Conservation (phyloP, 2,888 invertebrate species). For the Artemia sinica region DNA sequence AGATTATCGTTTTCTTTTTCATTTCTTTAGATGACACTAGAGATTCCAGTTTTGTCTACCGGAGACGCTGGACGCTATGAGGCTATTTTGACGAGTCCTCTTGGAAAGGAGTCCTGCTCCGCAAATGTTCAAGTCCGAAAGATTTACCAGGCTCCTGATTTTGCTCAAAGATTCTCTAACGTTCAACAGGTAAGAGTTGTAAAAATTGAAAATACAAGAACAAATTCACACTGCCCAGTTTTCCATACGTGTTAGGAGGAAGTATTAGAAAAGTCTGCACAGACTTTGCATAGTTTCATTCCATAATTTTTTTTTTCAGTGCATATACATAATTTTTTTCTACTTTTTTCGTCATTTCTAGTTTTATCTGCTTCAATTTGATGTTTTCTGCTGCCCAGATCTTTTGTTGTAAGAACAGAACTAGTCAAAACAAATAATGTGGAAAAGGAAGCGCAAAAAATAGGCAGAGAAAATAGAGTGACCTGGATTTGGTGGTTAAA, state of each 20-base stretch:
- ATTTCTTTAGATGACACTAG: slow-evolving; percentile 44
- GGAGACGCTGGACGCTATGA: slow-evolving; percentile 59
- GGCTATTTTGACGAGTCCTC: slow-evolving; percentile 54
- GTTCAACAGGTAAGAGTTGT: slow-evolving; percentile 41
- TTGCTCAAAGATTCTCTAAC: slow-evolving; percentile 53
- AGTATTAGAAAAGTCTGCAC: neutral
- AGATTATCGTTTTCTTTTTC: neutral
- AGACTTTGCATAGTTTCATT: neutral
- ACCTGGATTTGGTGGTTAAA: too few species aligned
- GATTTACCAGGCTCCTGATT: slow-evolving; percentile 58
- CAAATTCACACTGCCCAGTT: neutral
- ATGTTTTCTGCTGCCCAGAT: too few species aligned
- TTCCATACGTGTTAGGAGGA: neutral
- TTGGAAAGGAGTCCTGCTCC: slow-evolving; percentile 51
- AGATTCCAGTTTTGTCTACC: slow-evolving; percentile 48
- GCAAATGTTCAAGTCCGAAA: slow-evolving; percentile 57
- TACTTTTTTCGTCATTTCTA: neutral
- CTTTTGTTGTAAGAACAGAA: too few species aligned
- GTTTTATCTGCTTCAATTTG: too few species aligned
- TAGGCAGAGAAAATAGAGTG: too few species aligned
- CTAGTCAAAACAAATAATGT: too few species aligned
- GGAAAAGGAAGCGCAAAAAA: too few species aligned
- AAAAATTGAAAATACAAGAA: neutral
- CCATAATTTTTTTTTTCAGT: neutral
- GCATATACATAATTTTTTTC: slow-evolving; percentile 14